phyloP scores from a whole-genome alignment of 2,888 invertebrate genomes.

The Aphrophora alni region DNA sequence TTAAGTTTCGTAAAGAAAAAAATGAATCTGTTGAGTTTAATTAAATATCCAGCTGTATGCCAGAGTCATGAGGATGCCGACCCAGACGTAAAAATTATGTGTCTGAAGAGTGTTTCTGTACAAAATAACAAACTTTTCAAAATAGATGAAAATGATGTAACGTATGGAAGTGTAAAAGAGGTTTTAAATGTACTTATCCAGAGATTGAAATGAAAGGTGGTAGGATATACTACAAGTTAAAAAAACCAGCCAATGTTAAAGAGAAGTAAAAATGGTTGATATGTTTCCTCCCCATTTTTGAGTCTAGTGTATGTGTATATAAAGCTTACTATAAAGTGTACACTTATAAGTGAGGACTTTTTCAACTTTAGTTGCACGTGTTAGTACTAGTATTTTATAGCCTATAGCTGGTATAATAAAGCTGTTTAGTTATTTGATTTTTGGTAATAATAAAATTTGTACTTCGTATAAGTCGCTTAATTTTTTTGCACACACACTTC shows the following conservation, averaged over 20 bases:
- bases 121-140: constrained; percentile 13
- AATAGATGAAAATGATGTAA: constrained; percentile 18
- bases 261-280: background rate
- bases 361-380: constrained; percentile 12
- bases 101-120: constrained; percentile 6
- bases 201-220: constrained; percentile 13
- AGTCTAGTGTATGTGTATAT: background rate
- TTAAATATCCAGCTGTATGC: too few relatives aligned
- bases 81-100: background rate
- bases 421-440: constrained; percentile 2
- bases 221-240: constrained; percentile 6
- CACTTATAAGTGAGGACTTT: background rate
- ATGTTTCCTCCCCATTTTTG: background rate
- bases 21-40: too few relatives aligned
- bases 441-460: constrained; percentile 11
- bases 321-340: constrained; percentile 13
- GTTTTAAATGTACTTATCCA: constrained; percentile 18
- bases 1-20: too few relatives aligned
- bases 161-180: background rate
- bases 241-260: constrained; percentile 12
- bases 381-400: constrained; percentile 13
- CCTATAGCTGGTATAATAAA: background rate
- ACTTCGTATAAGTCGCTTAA: background rate
- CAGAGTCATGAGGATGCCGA: too few relatives aligned
- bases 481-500: too few relatives aligned